These are phyloP conservation scores for Hyles lineata DNA, from an alignment of 2,888 invertebrate species.

Conservation along the genomic window DNA sequence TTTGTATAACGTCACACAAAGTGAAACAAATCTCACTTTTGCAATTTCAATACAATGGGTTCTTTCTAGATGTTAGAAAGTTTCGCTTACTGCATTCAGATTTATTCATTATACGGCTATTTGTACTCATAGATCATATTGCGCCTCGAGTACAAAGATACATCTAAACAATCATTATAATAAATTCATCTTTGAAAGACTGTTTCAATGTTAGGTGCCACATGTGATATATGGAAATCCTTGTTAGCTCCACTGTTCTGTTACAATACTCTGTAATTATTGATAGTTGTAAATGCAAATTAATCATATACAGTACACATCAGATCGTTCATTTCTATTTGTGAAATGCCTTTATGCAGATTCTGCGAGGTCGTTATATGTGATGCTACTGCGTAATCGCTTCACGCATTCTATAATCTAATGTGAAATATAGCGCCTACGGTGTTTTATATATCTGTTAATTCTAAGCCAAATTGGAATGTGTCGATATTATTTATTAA, in stretches of 20 bases:
- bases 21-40: too few species aligned
- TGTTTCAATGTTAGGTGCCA: constrained; percentile 9
- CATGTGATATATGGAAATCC: not conserved
- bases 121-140: not conserved
- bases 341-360: not conserved
- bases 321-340: constrained; percentile 13
- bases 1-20: too few species aligned
- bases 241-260: constrained; percentile 12
- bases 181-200: constrained; percentile 8
- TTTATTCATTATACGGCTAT: not conserved
- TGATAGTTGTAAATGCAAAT: constrained; percentile 20
- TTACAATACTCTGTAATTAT: constrained; percentile 21
- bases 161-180: not conserved
- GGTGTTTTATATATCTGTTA: not conserved
- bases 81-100: not conserved
- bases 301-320: constrained; percentile 14
- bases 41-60: too few species aligned
- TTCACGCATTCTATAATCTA: not conserved
- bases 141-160: constrained; percentile 7
- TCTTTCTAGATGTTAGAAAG: not conserved
- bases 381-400: not conserved
- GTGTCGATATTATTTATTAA: not conserved
- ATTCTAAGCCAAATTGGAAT: not conserved
- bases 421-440: not conserved
- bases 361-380: not conserved